Percentiles rank a stretch among this genome's conserved stretches.
Conservation (phyloP, 2,113 vertebrate species). For the Xiphorhynchus elegans region DNA sequence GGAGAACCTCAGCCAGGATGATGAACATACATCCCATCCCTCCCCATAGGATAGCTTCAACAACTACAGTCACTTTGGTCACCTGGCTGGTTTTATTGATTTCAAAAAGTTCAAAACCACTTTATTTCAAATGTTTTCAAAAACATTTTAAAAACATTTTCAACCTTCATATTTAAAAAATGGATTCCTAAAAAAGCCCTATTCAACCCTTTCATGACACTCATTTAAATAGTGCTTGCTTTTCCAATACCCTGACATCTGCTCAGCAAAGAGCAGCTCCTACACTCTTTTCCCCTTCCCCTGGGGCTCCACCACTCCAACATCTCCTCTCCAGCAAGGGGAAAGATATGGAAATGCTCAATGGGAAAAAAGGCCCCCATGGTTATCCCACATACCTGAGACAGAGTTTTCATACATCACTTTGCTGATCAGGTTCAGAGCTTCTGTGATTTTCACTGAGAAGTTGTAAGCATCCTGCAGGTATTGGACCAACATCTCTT, state of each 20-base stretch:
- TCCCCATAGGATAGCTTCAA: background rate
- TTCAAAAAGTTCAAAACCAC: background rate
- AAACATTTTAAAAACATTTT: background rate
- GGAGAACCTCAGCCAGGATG: background rate
- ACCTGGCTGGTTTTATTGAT: background rate
- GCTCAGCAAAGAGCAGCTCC: background rate
- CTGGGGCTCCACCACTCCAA: background rate
- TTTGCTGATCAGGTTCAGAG: constrained; percentile 85
- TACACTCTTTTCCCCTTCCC: background rate
- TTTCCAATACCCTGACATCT: background rate
- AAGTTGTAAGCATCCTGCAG: constrained; percentile 90
- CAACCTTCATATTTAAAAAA: background rate
- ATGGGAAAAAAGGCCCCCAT: background rate
- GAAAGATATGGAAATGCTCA: background rate
- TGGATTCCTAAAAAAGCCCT: background rate
- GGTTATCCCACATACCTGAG: constrained; percentile 78
- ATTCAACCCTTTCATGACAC: background rate
- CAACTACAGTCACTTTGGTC: background rate
- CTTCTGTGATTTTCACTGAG: constrained; percentile 87
- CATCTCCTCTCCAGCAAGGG: background rate
- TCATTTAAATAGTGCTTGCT: background rate
- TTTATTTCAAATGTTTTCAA: background rate
- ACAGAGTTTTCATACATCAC: constrained; percentile 92
- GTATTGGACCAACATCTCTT: constrained; percentile 95
- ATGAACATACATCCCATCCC: background rate